Percentiles rank a stretch among this genome's conserved stretches.
These are phyloP conservation scores for Sylvicola cinctus DNA, from an alignment of 2,888 invertebrate species.

Conservation along the genomic window DNA sequence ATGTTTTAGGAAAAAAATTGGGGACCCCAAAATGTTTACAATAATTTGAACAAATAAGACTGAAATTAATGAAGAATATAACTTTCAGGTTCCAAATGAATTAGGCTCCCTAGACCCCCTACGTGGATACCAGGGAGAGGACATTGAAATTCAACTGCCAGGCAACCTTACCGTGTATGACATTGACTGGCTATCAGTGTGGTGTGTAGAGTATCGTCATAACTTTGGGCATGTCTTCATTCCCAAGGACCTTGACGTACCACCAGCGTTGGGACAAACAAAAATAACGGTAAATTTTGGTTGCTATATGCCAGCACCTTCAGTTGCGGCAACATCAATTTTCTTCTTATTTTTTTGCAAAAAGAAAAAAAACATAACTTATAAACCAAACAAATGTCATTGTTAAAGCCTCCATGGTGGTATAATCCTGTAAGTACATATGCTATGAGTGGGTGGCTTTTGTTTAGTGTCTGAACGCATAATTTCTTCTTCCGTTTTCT, in stretches of 20 bases:
- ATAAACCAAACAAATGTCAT: conserved; percentile 8
- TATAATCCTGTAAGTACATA: conserved; percentile 73
- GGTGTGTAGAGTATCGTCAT: conserved; percentile 77
- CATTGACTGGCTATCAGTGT: conserved; percentile 79
- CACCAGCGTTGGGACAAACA: conserved; percentile 75
- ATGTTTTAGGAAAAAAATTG: too few relatives aligned
- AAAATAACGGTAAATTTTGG: conserved; percentile 62
- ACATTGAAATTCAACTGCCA: conserved; percentile 76
- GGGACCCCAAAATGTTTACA: conserved; percentile 1
- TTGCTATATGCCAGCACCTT: neutral
- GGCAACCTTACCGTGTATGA: conserved; percentile 70
- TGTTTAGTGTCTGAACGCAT: neutral
- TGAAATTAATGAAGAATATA: neutral
- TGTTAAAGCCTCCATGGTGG: conserved; percentile 71
- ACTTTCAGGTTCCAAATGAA: conserved; percentile 58
- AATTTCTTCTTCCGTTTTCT: too few relatives aligned
- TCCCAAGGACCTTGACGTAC: conserved; percentile 73
- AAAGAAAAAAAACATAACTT: conserved; percentile 7
- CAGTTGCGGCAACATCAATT: conserved; percentile 2
- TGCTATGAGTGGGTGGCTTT: conserved; percentile 1
- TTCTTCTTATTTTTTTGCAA: conserved; percentile 12
- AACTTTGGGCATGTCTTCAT: conserved; percentile 81
- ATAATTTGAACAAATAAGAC: conserved; percentile 2
- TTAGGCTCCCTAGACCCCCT: conserved; percentile 63
- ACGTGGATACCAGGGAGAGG: conserved; percentile 73